A percentile compares a stretch with the other conserved stretches of the same genome.
phyloP scores from a whole-genome alignment of 2,113 vertebrate genomes.

The Toxostoma redivivum region DNA sequence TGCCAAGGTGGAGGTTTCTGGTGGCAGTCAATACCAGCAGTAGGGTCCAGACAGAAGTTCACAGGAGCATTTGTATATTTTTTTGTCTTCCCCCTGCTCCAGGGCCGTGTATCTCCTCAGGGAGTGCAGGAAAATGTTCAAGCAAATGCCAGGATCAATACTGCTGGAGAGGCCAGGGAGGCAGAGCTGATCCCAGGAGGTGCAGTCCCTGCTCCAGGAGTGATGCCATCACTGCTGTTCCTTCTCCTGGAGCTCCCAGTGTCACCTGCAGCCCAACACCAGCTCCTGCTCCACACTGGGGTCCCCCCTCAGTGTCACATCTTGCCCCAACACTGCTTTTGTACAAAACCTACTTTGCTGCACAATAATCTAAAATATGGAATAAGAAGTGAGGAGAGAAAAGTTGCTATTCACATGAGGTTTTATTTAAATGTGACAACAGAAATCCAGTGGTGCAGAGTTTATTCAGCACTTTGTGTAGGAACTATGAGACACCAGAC shows the following conservation, averaged over 20 bases:
- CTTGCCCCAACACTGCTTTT: background rate
- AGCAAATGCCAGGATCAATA: background rate
- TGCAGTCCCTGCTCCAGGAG: background rate
- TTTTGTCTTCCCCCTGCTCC: background rate
- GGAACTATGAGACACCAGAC: background rate
- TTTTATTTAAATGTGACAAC: background rate
- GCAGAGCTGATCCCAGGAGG: background rate
- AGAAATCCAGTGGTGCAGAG: background rate
- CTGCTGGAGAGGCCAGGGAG: background rate
- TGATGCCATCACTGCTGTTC: fast-evolving
- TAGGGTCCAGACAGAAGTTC: background rate
- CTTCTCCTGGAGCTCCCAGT: background rate
- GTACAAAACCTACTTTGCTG: background rate
- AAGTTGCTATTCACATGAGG: background rate
- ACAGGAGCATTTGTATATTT: background rate
- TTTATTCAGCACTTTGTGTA: background rate
- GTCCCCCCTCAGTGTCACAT: background rate
- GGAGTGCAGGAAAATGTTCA: fast-evolving
- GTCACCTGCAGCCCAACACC: background rate
- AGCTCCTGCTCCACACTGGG: fast-evolving
- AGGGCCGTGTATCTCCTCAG: fast-evolving
- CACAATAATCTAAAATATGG: background rate
- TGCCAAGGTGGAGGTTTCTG: background rate
- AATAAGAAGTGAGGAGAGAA: background rate
- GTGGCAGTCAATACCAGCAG: background rate